Evolutionary conservation across 2,113 vertebrate species (phyloP).

Genomic region (Melanerpes aurifrons): DNA sequence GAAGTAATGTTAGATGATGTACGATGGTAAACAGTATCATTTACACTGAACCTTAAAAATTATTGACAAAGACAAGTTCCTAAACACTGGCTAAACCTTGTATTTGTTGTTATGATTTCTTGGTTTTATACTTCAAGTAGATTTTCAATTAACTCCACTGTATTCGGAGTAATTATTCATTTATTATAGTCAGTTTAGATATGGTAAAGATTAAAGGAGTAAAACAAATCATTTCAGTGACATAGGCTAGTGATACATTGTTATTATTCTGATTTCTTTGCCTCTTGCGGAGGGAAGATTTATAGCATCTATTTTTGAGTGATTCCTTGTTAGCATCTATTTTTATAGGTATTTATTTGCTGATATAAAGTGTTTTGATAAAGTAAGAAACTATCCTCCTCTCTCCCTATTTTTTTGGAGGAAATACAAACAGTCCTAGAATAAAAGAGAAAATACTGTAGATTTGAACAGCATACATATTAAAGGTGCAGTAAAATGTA

Average conservation of each 20-base stretch:
- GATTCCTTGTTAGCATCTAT: slow-evolving; percentile 64
- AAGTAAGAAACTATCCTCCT: slow-evolving; percentile 27
- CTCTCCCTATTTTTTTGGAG: neutral
- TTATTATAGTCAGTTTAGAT: slow-evolving; percentile 88
- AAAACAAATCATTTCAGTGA: slow-evolving; percentile 86
- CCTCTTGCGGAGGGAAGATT: slow-evolving; percentile 74
- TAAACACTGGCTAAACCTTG: slow-evolving; percentile 83
- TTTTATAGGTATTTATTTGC: slow-evolving; percentile 71
- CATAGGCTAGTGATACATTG: slow-evolving; percentile 82
- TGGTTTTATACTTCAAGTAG: slow-evolving; percentile 80
- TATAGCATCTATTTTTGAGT: slow-evolving; percentile 77
- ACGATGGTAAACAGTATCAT: slow-evolving; percentile 81
- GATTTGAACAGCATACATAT: slow-evolving; percentile 49
- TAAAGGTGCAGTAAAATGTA: slow-evolving; percentile 51
- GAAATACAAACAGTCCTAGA: slow-evolving; percentile 51
- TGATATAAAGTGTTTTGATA: slow-evolving; percentile 59
- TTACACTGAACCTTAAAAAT: slow-evolving; percentile 82
- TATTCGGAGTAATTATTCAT: slow-evolving; percentile 84
- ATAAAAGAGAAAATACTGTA: slow-evolving; percentile 38
- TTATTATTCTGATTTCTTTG: slow-evolving; percentile 78
- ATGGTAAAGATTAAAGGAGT: slow-evolving; percentile 82
- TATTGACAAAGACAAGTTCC: slow-evolving; percentile 86
- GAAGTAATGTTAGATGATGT: slow-evolving; percentile 79
- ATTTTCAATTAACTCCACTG: slow-evolving; percentile 84
- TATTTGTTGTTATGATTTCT: slow-evolving; percentile 86